Percentiles rank a stretch among this genome's conserved stretches.
Conservation (phyloP, 2,797 vertebrate genomes). For the Diceros bicornis region DNA sequence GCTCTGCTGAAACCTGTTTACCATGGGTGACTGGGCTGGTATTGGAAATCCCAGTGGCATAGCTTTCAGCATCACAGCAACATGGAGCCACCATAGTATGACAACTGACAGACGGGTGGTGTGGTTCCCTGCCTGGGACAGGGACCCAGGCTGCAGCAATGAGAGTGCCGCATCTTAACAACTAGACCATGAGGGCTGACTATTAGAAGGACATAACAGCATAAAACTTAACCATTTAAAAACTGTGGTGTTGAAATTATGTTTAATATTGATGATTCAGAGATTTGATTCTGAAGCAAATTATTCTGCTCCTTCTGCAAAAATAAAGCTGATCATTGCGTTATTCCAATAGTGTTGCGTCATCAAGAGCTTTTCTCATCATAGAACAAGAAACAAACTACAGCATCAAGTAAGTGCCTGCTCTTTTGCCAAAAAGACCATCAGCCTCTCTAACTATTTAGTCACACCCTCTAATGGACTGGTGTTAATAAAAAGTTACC, state of each 20-base stretch:
- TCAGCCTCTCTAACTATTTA: too few relatives aligned
- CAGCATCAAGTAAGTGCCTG: accelerated
- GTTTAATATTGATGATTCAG: not conserved
- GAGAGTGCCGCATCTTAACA: too few relatives aligned
- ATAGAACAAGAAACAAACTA: not conserved
- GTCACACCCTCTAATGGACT: too few relatives aligned
- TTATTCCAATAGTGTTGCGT: not conserved
- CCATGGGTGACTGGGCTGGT: too few relatives aligned
- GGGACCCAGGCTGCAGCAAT: too few relatives aligned
- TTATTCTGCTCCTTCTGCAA: not conserved
- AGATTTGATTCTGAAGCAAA: not conserved
- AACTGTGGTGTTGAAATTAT: accelerated
- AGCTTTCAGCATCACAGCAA: too few relatives aligned
- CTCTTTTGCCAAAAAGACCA: not conserved
- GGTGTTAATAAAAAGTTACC: not conserved
- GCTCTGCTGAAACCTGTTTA: too few relatives aligned
- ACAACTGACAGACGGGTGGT: too few relatives aligned
- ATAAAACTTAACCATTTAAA: not conserved
- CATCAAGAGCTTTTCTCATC: not conserved
- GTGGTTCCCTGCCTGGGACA: too few relatives aligned
- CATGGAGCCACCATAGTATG: too few relatives aligned
- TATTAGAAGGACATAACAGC: accelerated
- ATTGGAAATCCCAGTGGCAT: too few relatives aligned
- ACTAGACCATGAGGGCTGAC: too few relatives aligned
- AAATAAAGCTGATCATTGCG: not conserved